Conservation (phyloP, 2,797 vertebrate species). For the Astyanax mexicanus region DNA sequence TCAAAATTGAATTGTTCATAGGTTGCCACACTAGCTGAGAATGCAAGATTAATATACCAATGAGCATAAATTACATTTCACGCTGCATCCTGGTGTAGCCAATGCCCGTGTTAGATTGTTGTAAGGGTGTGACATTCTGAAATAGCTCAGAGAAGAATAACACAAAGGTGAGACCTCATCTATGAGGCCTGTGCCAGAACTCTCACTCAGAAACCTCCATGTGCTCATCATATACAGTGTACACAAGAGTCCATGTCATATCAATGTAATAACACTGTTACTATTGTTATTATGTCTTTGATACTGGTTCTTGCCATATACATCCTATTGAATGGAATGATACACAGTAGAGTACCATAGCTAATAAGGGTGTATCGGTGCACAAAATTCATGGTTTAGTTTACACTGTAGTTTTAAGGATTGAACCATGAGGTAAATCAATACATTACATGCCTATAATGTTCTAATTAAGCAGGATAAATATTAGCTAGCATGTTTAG, state of each 20-base stretch:
- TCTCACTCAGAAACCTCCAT: background rate
- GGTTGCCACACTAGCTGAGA: background rate
- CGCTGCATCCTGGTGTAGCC: constrained; percentile 12
- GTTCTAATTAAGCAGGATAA: too few species aligned
- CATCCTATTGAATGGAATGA: too few species aligned
- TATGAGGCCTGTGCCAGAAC: background rate
- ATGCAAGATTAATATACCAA: background rate
- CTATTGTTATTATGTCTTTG: too few species aligned
- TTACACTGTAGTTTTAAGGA: too few species aligned
- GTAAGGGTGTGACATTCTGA: constrained; percentile 46
- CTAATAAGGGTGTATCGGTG: too few species aligned
- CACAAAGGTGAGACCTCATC: constrained; percentile 33
- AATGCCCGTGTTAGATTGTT: constrained; percentile 10
- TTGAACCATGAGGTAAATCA: too few species aligned
- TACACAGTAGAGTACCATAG: too few species aligned
- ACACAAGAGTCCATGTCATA: background rate
- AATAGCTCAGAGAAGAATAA: constrained; percentile 40
- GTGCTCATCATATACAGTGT: background rate
- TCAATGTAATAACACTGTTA: background rate
- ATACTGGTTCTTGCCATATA: too few species aligned
- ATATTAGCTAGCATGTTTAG: too few species aligned
- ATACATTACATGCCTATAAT: too few species aligned
- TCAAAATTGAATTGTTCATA: constrained; percentile 14
- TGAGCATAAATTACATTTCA: constrained; percentile 39
- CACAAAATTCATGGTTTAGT: too few species aligned